A percentile compares a stretch with the other conserved stretches of the same genome.
Conservation (phyloP, 2,113 vertebrate species). For the Bubo blakistoni region DNA sequence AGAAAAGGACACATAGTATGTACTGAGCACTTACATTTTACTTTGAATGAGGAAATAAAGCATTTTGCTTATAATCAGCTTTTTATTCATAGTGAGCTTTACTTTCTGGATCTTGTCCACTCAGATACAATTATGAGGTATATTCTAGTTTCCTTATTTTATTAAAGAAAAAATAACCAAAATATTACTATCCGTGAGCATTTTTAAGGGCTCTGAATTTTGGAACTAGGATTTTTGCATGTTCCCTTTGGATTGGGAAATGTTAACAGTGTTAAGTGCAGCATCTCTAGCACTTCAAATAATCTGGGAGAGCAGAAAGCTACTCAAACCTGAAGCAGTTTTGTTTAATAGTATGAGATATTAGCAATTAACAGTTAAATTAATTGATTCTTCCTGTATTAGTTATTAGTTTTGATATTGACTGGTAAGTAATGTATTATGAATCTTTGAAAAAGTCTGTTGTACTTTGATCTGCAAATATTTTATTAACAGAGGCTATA, state of each 20-base stretch:
- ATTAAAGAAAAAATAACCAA: background rate
- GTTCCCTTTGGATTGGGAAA: background rate
- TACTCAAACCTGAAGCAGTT: background rate
- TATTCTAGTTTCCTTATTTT: background rate
- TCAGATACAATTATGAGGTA: background rate
- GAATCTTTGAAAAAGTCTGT: constrained; percentile 16
- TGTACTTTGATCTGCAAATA: constrained; percentile 46
- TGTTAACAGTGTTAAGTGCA: background rate
- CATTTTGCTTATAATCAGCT: background rate
- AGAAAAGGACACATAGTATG: background rate
- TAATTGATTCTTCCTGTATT: background rate
- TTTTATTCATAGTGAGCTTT: background rate
- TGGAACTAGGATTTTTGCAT: background rate
- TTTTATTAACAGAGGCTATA: constrained; percentile 50
- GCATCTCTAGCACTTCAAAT: background rate
- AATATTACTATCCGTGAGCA: background rate
- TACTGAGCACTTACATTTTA: background rate
- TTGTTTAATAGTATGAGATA: background rate
- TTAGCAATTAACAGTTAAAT: background rate
- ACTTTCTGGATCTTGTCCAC: background rate
- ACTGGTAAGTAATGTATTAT: background rate
- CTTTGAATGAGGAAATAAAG: background rate
- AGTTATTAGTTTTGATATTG: background rate
- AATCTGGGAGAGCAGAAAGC: background rate
- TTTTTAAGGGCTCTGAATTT: background rate